These are phyloP conservation scores for Dysidea cf. avara DNA, from an alignment of 37 sponge, comb jelly and placozoan species.

Conservation along the genomic window DNA sequence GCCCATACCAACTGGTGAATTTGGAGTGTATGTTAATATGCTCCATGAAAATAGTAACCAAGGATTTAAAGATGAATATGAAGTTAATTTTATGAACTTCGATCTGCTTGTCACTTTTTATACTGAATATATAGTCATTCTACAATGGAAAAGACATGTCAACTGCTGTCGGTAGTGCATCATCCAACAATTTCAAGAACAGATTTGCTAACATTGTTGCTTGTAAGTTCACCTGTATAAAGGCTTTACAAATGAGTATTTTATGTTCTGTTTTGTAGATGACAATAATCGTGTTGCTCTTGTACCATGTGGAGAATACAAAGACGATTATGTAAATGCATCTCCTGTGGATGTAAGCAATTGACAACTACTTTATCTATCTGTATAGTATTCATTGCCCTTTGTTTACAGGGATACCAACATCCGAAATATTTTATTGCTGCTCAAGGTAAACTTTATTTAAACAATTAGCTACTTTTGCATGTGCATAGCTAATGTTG, in stretches of 20 bases:
- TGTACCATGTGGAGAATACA: slow-evolving; percentile 3
- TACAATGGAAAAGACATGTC: slow-evolving; percentile 8
- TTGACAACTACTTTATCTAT: not conserved
- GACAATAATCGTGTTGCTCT: slow-evolving; percentile 69
- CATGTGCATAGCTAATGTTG: too few relatives aligned
- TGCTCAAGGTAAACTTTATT: slow-evolving; percentile 61
- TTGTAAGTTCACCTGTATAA: slow-evolving; percentile 22
- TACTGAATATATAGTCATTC: too few relatives aligned
- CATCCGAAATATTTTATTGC: slow-evolving; percentile 64
- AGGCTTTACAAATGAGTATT: not conserved
- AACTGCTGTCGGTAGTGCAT: slow-evolving; percentile 7
- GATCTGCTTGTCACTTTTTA: too few relatives aligned
- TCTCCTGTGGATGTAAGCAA: slow-evolving; percentile 69
- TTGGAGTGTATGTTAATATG: slow-evolving; percentile 10
- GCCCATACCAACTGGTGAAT: too few relatives aligned
- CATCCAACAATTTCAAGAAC: slow-evolving; percentile 16
- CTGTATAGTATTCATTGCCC: not conserved
- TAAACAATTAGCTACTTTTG: too few relatives aligned
- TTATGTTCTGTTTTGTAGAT: slow-evolving; percentile 31
- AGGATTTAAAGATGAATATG: slow-evolving; percentile 44
- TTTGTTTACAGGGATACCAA: slow-evolving; percentile 54
- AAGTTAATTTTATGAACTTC: slow-evolving; percentile 16
- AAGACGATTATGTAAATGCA: slow-evolving; percentile 74
- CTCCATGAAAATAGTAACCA: not conserved
- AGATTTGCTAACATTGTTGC: slow-evolving; percentile 55